Evolutionary conservation across 2,888 invertebrate genomes (phyloP), one percentile per base, ranked within the genome.

Genomic region (Archaeoteleia sp.): DNA sequence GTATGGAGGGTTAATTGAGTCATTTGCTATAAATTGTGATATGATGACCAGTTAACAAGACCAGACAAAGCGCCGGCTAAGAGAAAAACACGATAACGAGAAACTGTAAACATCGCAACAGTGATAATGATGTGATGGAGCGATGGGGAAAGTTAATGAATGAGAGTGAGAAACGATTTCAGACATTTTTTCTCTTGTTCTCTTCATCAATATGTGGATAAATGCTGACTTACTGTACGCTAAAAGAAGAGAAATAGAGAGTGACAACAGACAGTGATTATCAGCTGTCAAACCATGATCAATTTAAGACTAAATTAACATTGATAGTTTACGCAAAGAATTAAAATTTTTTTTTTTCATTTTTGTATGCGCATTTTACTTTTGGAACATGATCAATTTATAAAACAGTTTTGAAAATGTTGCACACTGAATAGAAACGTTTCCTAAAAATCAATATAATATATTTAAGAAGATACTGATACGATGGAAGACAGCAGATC

Each of bases 41-140:
- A 17, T 20, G 12, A 23, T 8, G 34, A 34, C 25, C 34, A 13
- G 46, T 32, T 39, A 51, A 65, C 40, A 57, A 20, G 39, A 14
- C 49, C 55, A 37, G 35, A 53, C 51, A 45, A 51, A 48, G 49
- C 43, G 48, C 60, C 37, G 68, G 51, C 40, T 42, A 46, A 53
- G 65, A 60, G 42, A 48, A 54, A 70, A 70, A 58, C 57, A 45
- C 43, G 69, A 66, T 70, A 70, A 66, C 42, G 37, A 58, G 29
- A 37, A 48, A 55, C 34, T 54, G 65, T 70, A 70, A 70, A 66
- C 57, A 66, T 23, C 53, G 20, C 43, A 37, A 54, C 13, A 53
- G 37, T 29, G 66, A 66, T 66, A 60, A 55, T 65, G 20, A 30
- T 20, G 27, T 27, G 51, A 46, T 17, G 15, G 45, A 49, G 43